Conservation (phyloP, 2,797 vertebrate genomes). For the Cuniculus paca region DNA sequence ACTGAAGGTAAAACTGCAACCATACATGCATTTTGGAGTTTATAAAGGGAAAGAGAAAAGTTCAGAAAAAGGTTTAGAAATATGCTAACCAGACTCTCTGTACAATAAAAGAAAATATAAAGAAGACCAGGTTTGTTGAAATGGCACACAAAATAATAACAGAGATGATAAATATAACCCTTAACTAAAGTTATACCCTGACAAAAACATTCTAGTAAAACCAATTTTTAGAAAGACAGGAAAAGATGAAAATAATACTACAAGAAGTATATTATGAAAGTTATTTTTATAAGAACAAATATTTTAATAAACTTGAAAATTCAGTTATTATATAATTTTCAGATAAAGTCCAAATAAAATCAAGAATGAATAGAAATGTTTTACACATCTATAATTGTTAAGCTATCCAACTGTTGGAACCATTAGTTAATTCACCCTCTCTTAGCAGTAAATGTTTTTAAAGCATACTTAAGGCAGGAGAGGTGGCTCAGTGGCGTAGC, state of each 20-base stretch:
- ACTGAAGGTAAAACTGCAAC: not conserved
- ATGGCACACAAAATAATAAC: not conserved
- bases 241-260: not conserved
- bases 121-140: not conserved
- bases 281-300: not conserved
- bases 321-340: not conserved
- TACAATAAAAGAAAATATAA: not conserved
- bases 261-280: not conserved
- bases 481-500: no score
- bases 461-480: not conserved
- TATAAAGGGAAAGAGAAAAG: not conserved
- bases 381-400: not conserved
- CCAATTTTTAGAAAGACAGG: not conserved
- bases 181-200: not conserved
- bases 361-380: not conserved
- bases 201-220: not conserved
- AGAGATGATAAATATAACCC: not conserved
- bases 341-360: not conserved
- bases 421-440: not conserved
- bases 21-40: not conserved
- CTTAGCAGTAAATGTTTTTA: not conserved
- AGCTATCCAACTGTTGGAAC: not conserved
- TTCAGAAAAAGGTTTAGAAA: not conserved
- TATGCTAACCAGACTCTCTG: not conserved
- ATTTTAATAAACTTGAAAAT: not conserved